Conservation (phyloP, 2,888 invertebrate species). For the Conus canariensis region DNA sequence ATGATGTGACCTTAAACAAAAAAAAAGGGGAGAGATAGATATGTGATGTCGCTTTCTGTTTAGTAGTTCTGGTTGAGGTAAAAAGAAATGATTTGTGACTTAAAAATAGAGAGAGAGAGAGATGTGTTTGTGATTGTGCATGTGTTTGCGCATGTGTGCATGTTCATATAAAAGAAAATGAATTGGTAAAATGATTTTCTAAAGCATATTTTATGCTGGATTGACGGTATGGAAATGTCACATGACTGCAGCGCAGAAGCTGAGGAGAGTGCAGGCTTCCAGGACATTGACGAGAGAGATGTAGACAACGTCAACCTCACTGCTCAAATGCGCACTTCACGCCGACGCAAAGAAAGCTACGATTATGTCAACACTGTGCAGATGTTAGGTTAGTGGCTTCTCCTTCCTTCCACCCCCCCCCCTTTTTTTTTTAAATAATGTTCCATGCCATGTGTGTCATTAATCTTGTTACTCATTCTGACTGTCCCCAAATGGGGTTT, state of each 20-base stretch:
- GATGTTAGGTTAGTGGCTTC: conserved; percentile 69
- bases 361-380: conserved; percentile 76
- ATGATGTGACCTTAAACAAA: too few species aligned
- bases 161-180: neutral
- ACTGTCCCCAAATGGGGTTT: too few species aligned
- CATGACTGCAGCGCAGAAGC: conserved; percentile 32
- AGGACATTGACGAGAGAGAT: conserved; percentile 72
- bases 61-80: too few species aligned
- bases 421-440: neutral
- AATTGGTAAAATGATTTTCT: too few species aligned
- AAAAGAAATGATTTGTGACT: too few species aligned
- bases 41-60: too few species aligned
- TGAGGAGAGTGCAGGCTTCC: conserved; percentile 42
- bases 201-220: too few species aligned
- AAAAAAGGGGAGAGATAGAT: too few species aligned
- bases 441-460: too few species aligned
- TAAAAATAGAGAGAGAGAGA: too few species aligned
- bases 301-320: conserved; percentile 66
- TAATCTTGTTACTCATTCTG: too few species aligned
- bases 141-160: neutral
- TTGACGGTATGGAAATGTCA: too few species aligned
- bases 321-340: conserved; percentile 53
- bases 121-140: conserved; percentile 8
- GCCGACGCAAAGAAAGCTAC: conserved; percentile 74
- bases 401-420: conserved; percentile 10